Evolutionary conservation across 2,888 invertebrate species (phyloP), one percentile per base, ranked within the genome.

Genomic region (Aromia moschata): DNA sequence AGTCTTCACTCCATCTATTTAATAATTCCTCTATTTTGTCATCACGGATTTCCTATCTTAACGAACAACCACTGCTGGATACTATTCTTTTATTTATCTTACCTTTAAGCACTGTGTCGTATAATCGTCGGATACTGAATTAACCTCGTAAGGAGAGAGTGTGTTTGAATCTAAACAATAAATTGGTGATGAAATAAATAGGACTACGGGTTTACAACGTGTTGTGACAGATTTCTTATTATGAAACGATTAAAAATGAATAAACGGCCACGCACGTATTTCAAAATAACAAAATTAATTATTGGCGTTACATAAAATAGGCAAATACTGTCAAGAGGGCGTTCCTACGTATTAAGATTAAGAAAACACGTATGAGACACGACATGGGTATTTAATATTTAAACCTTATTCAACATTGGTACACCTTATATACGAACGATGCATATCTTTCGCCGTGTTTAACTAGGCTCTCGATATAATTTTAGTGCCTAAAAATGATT

Each of bases 401-500:
- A 40, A n/a, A 4, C 7, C 4, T 37, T 12, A 37, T 37, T 37
- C 37, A 2, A 12, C 14, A 7, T 25, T 5, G 25, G 7, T 5
- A 25, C 25, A 7, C 40, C 15, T 2, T 37, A 40, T 40, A 38
- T 40, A 16, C 14, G 16, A 10, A 10, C 16, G 40, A 40, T 40
- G 16, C 40, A 40, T 40, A 40, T 40, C 40, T 7, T 7, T 40
- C 10, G 16, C 14, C 16, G 40, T 40, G 40, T 40, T 40, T 40
- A 40, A 16, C 14, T 40, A 40, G 40, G 14, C n/a, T 25, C 25
- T 7, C 25, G 25, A 49, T 53, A 30, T 14, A 15, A 30, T 41
- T 41, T 44, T 33, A 18, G 33, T 30, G 17, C 43, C 44, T 36
- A 54, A 49, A 45, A 45, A 37, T 54, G 18, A 44, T 54, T 44